These are phyloP conservation scores for Dreissena polymorpha DNA, from an alignment of 1,140 invertebrate genomes.

Conservation along the genomic window DNA sequence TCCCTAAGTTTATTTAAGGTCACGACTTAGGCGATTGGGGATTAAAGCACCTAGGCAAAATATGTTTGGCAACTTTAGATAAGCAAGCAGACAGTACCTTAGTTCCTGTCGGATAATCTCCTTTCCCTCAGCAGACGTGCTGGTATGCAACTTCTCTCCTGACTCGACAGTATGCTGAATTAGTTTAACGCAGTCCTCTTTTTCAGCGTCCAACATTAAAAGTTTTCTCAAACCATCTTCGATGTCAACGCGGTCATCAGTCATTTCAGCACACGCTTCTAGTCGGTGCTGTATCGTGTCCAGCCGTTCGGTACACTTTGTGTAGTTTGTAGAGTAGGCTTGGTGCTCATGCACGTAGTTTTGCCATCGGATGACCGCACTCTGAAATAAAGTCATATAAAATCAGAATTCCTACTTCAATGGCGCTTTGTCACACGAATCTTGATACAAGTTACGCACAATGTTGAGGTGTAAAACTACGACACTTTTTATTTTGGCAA, in stretches of 20 bases:
- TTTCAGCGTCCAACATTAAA: conserved; percentile 87
- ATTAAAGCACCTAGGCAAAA: too few species aligned
- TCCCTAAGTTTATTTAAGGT: too few species aligned
- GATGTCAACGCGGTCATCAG: conserved; percentile 91
- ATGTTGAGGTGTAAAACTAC: too few species aligned
- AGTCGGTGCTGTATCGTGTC: conserved; percentile 86
- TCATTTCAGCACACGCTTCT: conserved; percentile 89
- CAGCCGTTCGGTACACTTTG: conserved; percentile 88
- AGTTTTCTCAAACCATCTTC: conserved; percentile 92
- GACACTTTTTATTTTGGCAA: too few species aligned
- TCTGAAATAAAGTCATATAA: conserved; percentile 62
- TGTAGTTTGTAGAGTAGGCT: conserved; percentile 89
- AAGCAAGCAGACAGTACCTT: conserved; percentile 74
- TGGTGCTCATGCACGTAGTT: conserved; percentile 92
- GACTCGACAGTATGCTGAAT: conserved; percentile 93
- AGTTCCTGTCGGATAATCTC: conserved; percentile 95
- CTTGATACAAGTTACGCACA: neutral
- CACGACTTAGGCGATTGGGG: too few species aligned
- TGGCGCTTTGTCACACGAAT: too few species aligned
- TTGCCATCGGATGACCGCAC: conserved; percentile 84
- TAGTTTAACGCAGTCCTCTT: conserved; percentile 88
- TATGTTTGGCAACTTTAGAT: too few species aligned
- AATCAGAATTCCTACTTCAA: too few species aligned
- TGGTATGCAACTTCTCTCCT: conserved; percentile 94
- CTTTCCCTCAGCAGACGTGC: conserved; percentile 95